phyloP scores from a whole-genome alignment of 2,888 invertebrate species.

The Sminthurides aquaticus region DNA sequence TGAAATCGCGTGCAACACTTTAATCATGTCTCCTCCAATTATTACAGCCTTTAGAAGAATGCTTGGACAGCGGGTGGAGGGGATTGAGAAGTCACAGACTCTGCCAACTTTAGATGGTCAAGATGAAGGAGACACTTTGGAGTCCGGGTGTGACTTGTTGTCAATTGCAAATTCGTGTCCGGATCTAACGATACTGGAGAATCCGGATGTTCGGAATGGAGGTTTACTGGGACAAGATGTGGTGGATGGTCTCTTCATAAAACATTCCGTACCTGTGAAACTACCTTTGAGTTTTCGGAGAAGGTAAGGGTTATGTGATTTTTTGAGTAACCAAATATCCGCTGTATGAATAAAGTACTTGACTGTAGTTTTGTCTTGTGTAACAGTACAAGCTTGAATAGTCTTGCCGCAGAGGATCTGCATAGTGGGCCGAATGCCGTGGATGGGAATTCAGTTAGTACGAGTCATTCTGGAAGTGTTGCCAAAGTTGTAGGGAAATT shows the following conservation, averaged over 20 bases:
- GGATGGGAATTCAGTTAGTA: constrained; percentile 29
- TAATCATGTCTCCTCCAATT: not conserved
- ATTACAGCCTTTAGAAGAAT: constrained; percentile 26
- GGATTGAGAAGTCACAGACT: constrained; percentile 36
- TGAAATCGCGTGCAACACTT: not conserved
- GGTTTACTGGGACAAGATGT: constrained; percentile 34
- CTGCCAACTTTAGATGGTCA: constrained; percentile 42
- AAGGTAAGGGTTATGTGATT: too few relatives aligned
- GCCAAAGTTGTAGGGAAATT: constrained; percentile 32
- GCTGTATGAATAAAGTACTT: not conserved
- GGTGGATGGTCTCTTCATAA: constrained; percentile 33
- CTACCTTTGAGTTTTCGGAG: constrained; percentile 40
- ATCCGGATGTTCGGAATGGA: constrained; percentile 30
- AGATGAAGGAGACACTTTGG: constrained; percentile 40
- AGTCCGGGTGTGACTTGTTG: constrained; percentile 40
- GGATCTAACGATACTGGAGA: constrained; percentile 38
- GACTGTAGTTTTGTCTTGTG: constrained; percentile 1
- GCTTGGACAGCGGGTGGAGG: constrained; percentile 37
- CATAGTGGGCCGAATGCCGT: constrained; percentile 22
- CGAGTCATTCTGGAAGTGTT: constrained; percentile 26
- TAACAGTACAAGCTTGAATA: constrained; percentile 41
- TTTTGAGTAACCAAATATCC: not conserved
- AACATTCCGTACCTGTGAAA: constrained; percentile 28
- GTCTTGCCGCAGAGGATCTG: constrained; percentile 39
- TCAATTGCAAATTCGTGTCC: constrained; percentile 42